These are phyloP conservation scores for Callipepla californica DNA, from an alignment of 2,113 vertebrate species.

Conservation along the genomic window DNA sequence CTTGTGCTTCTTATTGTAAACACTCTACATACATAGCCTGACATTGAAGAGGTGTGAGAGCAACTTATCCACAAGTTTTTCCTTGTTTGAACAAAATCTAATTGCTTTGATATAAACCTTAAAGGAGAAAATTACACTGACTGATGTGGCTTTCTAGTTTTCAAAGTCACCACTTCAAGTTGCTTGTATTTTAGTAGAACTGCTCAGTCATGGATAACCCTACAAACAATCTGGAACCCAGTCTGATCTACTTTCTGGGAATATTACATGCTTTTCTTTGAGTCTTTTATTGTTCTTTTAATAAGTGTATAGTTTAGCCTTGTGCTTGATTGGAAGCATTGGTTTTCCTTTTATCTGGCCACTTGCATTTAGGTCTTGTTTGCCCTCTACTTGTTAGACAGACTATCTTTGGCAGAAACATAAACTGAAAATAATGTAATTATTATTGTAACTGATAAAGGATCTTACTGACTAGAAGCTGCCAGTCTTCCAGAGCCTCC, in stretches of 20 bases:
- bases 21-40: background rate
- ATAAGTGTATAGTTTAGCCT: constrained; percentile 13
- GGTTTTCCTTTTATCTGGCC: background rate
- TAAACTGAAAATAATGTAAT: background rate
- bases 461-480: background rate
- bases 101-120: background rate
- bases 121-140: background rate
- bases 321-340: constrained; percentile 14
- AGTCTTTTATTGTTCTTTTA: background rate
- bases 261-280: background rate
- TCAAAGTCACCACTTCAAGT: background rate
- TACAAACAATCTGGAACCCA: background rate
- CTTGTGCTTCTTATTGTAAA: constrained; percentile 32
- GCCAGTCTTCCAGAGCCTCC: background rate
- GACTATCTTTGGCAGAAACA: background rate
- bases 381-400: background rate
- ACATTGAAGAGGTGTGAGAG: constrained; percentile 5
- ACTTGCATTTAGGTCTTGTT: background rate
- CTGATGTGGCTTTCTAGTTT: constrained; percentile 18
- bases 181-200: background rate
- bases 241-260: background rate
- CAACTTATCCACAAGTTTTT: background rate
- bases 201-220: background rate
- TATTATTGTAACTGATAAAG: background rate
- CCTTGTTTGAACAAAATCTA: background rate